A percentile compares a stretch with the other conserved stretches of the same genome.
Conservation (phyloP, 1,140 invertebrate genomes). For the Heliconius congener region DNA sequence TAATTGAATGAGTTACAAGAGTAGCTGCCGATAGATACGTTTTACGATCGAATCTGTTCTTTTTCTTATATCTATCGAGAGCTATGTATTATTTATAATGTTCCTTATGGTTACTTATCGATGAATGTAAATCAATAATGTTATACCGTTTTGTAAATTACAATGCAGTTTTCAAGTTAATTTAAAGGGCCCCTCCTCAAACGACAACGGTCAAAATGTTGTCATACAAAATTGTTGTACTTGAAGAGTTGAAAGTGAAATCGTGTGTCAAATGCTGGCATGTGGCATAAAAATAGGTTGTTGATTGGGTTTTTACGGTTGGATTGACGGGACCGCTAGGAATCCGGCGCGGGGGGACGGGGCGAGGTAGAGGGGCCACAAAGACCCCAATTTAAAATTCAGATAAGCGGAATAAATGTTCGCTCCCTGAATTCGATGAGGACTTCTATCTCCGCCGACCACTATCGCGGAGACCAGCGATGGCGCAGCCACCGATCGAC, state of each 20-base stretch:
- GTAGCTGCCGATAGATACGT: background rate
- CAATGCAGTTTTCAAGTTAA: background rate
- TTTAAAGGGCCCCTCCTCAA: background rate
- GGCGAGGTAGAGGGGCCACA: slow-evolving; percentile 26
- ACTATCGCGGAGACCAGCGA: slow-evolving; percentile 4
- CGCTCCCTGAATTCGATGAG: slow-evolving; percentile 47
- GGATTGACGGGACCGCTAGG: slow-evolving; percentile 64
- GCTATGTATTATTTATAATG: no score
- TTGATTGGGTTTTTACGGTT: slow-evolving; percentile 74
- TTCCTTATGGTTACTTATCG: background rate
- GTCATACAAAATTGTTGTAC: slow-evolving; percentile 45
- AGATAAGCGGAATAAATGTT: slow-evolving; percentile 76
- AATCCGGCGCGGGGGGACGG: slow-evolving; percentile 46
- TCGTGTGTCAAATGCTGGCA: slow-evolving; percentile 68
- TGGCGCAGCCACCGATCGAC: background rate
- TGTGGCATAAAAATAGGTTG: slow-evolving; percentile 65
- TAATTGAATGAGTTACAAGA: background rate
- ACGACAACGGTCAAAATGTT: slow-evolving; percentile 24
- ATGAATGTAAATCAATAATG: background rate
- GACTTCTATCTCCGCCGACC: slow-evolving; percentile 22
- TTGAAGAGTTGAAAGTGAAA: slow-evolving; percentile 57
- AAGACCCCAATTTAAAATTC: slow-evolving; percentile 72
- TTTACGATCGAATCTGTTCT: background rate
- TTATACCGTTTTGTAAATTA: background rate
- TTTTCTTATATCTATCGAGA: no score